Evolutionary conservation across 1,140 invertebrate genomes (phyloP), one percentile per base, ranked within the genome.

Genomic region (Kradibia gibbosae): DNA sequence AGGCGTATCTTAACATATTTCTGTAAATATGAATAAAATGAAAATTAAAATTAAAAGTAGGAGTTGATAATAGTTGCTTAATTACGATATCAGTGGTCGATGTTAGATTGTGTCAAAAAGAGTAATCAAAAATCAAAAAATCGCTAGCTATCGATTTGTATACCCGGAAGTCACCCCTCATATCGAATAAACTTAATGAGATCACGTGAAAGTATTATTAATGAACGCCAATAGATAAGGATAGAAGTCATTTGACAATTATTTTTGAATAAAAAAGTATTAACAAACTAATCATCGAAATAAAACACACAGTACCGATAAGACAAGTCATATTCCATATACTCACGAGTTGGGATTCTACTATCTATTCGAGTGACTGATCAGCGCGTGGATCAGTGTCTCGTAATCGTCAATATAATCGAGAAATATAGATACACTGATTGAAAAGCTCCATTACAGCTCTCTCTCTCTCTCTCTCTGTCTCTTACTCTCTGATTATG

Each of bases 331-430:
- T 62, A 39, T 67, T 39, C 20, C 31, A 36, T 22, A 67, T 67
- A 15, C 36, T 36, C 36, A 39, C 34, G 5, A 67, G 22, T 39
- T n/a, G 62, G 39, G 20, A 10, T 20, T 67, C n/a, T 36, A n/a
- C 34, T 67, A 67, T 67, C 34, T 67, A n/a, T 34, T 67, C 25
- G 20, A 67, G 62, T 39, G 34, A 39, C 17, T 39, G 34, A 67
- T 67, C 34, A 65, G 60, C 60, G 60, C 31, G 60, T 65, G 60
- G 60, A 65, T 65, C 60, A 39, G 62, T 67, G 39, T n/a, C 20
- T 67, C 13, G 34, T 39, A 39, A 67, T 67, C 34, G 62, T 39
- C 36, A 39, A 39, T 39, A 39, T 39, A 39, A 67, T 67, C 62
- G n/a, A 65, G 34, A 65, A 65, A 20, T 36, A 65, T 22, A n/a